Base-by-base conservation (phyloP, 2,113 vertebrate genomes). In the Catharus bicknelli region DNA sequence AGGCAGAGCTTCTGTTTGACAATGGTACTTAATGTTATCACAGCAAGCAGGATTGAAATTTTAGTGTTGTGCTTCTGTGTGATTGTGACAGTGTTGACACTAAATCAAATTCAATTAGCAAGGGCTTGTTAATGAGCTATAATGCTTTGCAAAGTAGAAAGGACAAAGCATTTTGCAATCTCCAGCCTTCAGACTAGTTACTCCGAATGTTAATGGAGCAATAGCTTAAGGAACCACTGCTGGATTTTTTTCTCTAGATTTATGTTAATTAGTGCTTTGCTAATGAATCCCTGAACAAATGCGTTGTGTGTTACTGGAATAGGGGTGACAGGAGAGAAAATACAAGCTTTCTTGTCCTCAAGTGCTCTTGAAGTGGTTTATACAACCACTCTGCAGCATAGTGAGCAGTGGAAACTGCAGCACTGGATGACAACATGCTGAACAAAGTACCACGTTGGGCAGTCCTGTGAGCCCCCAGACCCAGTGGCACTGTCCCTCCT, bases 21-120 rank as follows among this genome's bases (percentile, higher is more conserved):
- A 96, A 94, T 91, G 72, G 94, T 83, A 83, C 93, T 95, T 97
- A 97, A 96, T 94, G 96, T 38, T 38, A 97, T 97, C 77, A 81
- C 86, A 88, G 94, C 94, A 95, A 95, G 88, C 59, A 88, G 75
- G 77, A 77, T 5, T 97, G 93, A 90, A 86, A 95, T 97, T 94
- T 95, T 97, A 97, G 96, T 97, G 96, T 84, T 95, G 43, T 90
- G 63, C 80, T 96, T 96, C 91, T 95, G 53, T 95, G 93, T 95
- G 95, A 94, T 92, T 92, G 94, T 95, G 96, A 93, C 95, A 96
- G 92, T 95, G 93, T 95, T 97, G 97, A 97, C 95, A 95, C 88
- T 96, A 98, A 98, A 98, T 98, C 97, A 97, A 97, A 98, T 97
- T 98, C 97, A 97, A 97, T 98, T 98, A 98, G 92, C 96, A 90